Conservation (phyloP, 2,113 vertebrate genomes). For the Climacteris rufus region DNA sequence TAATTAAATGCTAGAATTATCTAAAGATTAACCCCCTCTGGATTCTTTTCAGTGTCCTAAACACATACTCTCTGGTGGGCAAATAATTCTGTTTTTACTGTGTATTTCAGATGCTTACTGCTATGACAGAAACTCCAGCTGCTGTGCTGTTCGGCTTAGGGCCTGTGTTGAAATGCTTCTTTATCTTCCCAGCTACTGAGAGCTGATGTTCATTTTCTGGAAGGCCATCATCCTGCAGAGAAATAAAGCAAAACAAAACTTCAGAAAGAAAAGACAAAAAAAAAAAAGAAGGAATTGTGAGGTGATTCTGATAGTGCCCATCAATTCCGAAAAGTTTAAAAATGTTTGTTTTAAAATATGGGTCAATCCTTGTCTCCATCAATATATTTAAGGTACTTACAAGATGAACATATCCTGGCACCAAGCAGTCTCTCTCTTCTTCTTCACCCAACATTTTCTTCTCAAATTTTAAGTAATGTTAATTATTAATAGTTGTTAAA, state of each 20-base stretch:
- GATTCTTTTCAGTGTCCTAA: conserved; percentile 12
- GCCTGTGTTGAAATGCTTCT: conserved; percentile 94
- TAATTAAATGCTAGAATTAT: not conserved
- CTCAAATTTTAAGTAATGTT: not conserved
- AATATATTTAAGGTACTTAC: not conserved
- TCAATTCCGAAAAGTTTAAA: not conserved
- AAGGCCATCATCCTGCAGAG: conserved; percentile 84
- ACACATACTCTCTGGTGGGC: not conserved
- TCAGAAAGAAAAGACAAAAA: not conserved
- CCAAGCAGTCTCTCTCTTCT: not conserved
- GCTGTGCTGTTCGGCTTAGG: conserved; percentile 86
- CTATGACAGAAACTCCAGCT: conserved; percentile 94
- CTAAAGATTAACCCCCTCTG: conserved; percentile 34
- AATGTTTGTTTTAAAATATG: not conserved
- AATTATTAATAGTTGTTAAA: not conserved
- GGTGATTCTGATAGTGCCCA: not conserved
- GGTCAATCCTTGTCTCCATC: not conserved
- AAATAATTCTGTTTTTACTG: conserved; percentile 36
- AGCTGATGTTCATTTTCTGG: conserved; percentile 90
- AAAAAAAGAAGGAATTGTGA: not conserved
- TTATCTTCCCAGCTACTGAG: conserved; percentile 93
- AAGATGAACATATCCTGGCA: not conserved
- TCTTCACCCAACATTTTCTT: not conserved
- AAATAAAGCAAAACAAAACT: not conserved
- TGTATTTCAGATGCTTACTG: conserved; percentile 86